Conservation (phyloP, 2,113 vertebrate genomes). For the Rhynchomys soricoides region DNA sequence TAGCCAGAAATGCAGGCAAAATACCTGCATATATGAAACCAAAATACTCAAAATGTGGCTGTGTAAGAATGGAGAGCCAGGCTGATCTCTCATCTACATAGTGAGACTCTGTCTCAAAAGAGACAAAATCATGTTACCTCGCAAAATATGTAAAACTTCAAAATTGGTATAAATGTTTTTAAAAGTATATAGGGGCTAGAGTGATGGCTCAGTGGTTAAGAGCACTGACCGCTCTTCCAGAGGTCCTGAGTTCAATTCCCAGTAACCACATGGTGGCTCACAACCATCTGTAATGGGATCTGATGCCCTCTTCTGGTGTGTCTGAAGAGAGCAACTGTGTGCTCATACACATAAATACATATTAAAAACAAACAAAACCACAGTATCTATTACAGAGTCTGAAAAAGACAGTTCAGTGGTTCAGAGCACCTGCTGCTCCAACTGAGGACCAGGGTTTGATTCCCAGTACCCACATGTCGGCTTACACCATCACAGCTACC, state of each 20-base stretch:
- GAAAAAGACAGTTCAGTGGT: neutral
- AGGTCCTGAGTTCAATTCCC: neutral
- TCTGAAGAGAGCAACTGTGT: too few species aligned
- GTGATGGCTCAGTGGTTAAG: neutral
- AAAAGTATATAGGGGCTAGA: neutral
- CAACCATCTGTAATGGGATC: too few species aligned
- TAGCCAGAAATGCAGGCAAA: neutral
- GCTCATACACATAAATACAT: too few species aligned
- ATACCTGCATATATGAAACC: neutral
- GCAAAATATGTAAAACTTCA: slow-evolving; percentile 14
- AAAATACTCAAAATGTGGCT: neutral
- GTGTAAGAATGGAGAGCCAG: neutral
- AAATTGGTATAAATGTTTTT: neutral
- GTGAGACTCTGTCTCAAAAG: neutral
- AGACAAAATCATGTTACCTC: neutral
- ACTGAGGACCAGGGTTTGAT: neutral
- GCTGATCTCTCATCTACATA: neutral
- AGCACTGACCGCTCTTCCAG: neutral
- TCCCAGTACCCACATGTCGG: neutral
- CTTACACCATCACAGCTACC: neutral
- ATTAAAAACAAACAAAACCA: too few species aligned
- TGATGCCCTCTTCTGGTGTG: too few species aligned
- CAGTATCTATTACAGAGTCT: neutral
- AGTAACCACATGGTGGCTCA: neutral
- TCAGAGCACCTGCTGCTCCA: neutral